These are phyloP conservation scores for Bilobella aurantiaca DNA, from an alignment of 1,140 invertebrate genomes.

Conservation along the genomic window DNA sequence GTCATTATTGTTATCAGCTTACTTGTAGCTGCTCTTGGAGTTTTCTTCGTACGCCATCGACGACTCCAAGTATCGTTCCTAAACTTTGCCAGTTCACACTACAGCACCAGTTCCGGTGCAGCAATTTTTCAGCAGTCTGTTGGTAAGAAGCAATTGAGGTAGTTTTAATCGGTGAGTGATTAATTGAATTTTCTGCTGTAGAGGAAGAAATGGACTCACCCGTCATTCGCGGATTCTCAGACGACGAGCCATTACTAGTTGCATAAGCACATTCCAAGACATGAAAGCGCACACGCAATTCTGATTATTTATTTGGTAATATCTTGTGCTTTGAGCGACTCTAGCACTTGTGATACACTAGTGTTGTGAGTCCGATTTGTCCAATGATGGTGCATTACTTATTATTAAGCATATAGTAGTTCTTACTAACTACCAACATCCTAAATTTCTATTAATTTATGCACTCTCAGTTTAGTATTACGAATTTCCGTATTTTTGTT, in stretches of 20 bases:
- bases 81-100: constrained; percentile 73
- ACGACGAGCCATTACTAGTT: constrained; percentile 85
- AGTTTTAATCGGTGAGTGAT: constrained; percentile 2
- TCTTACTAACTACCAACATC: too few species aligned
- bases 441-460: neutral
- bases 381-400: constrained; percentile 1
- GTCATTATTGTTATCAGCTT: constrained; percentile 47
- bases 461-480: neutral
- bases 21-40: constrained; percentile 50
- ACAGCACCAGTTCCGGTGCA: constrained; percentile 63
- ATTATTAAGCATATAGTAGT: too few species aligned
- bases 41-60: constrained; percentile 59
- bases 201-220: constrained; percentile 77
- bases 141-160: constrained; percentile 10
- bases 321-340: too few species aligned
- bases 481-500: neutral
- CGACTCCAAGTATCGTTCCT: constrained; percentile 65
- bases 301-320: too few species aligned
- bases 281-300: too few species aligned
- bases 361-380: neutral
- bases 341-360: too few species aligned
- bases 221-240: constrained; percentile 78
- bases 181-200: constrained; percentile 37
- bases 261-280: constrained; percentile 56
- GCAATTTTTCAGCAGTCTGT: constrained; percentile 55